Evolutionary conservation across 2,888 invertebrate genomes (phyloP), one percentile per base, ranked within the genome.

Genomic region (Rosalia funebris): DNA sequence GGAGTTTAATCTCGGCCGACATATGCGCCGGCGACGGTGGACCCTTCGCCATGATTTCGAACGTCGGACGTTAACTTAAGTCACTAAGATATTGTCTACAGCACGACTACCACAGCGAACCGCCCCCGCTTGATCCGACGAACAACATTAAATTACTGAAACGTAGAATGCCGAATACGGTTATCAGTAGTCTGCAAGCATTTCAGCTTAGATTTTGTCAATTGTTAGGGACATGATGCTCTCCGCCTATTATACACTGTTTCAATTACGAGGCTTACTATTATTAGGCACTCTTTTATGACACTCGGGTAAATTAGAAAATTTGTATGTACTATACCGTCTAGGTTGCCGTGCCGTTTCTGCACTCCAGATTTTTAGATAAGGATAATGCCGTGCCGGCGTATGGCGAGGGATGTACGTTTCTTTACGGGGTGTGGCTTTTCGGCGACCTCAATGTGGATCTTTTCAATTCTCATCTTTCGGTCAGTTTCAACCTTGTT

Each of bases 81-180:
- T 63, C 67, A 69, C 68, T 58, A 57, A 61, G 61, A 64, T 50
- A 39, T 59, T 57, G 61, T 59, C 59, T 50, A 53, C 45, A 32
- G 54, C 60, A 19, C 17, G 42, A 37, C 7, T 3, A 5, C 34
- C 17, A 17, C 47, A 9, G 36, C 11, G 31, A n/a, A 25, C 12
- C 39, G 25, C 16, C 50, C 50, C 50, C 10, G 14, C 31, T 60
- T 58, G 66, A 67, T 60, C 61, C 66, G 57, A 52, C 63, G 65
- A 69, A 68, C 65, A 67, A 67, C 70, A 61, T 70, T 69, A 66
- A 71, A 72, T 72, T 70, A 71, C 69, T 71, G 65, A 69, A 72
- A 69, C 68, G 67, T 62, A 72, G 66, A 68, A 65, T 65, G 57
- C 60, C 62, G 60, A 65, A 65, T 65, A 63, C 65, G 64, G 63